phyloP scores from a whole-genome alignment of 2,797 vertebrate species.

The Hephaestus fuliginosus region DNA sequence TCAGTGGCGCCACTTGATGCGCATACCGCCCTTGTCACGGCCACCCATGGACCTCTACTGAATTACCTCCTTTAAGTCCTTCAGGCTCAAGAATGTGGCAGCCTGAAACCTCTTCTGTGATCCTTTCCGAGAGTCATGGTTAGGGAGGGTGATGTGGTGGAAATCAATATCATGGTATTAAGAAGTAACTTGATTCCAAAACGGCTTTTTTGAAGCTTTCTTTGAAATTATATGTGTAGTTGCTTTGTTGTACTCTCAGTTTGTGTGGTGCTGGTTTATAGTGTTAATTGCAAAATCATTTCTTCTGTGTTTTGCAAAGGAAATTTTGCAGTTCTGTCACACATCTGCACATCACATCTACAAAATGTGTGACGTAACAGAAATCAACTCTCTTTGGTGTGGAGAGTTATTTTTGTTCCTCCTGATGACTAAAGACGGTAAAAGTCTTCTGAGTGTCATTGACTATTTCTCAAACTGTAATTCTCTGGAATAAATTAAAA shows the following conservation, averaged over 20 bases:
- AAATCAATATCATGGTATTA: neutral
- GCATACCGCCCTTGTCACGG: conserved; percentile 38
- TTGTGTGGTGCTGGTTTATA: neutral
- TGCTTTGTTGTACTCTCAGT: neutral
- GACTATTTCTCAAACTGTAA: neutral
- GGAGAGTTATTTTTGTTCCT: neutral
- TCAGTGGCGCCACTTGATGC: conserved; percentile 62
- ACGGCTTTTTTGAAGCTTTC: neutral
- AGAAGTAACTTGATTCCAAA: neutral
- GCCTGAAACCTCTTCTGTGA: conserved; percentile 1
- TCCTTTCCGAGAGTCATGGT: neutral
- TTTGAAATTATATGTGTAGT: neutral
- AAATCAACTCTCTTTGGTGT: neutral
- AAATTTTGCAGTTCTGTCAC: neutral
- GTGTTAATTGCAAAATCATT: neutral
- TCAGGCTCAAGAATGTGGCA: conserved; percentile 41
- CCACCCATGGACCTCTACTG: conserved; percentile 30
- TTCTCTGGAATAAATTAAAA: neutral
- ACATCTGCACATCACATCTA: neutral
- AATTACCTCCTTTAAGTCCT: conserved; percentile 52
- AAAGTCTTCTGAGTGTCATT: neutral
- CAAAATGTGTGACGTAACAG: neutral
- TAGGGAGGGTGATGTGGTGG: neutral
- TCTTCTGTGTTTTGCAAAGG: neutral
- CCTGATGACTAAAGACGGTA: neutral